Base-by-base conservation (phyloP, 2,888 invertebrate species). In the Eupithecia pulchellata region DNA sequence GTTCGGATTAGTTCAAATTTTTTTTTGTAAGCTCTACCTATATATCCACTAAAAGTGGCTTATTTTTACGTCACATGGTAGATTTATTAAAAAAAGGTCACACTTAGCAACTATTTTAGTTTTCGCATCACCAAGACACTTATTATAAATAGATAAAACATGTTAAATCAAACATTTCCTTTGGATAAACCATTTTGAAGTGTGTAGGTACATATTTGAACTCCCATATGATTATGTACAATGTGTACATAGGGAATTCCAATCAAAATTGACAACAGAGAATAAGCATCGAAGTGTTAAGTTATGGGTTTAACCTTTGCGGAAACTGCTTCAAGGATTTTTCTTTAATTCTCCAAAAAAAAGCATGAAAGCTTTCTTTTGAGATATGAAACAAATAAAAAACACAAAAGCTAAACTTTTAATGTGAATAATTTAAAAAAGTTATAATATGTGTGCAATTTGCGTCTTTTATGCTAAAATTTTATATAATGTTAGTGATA, bases 121-220 rank as follows among this genome's bases (percentile, higher is more conserved):
- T 11, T 52, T 52, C 25, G 25, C 25, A 11, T 52, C 13, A 52
- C 3, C 4, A 52, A 25, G 11, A 25, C 25, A 52, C 4, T 52
- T 52, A 52, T 52, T 52, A 52, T 52, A 52, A 52, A 25, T 25
- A 52, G 52, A 52, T 52, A 25, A 52, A 52, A 52, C 29, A 20
- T 29, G 58, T n/a, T n/a, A n/a, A 60, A 2, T 60, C 58, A 60
- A 60, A 60, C 58, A 60, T 60, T 60, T 60, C 58, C 32, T 58
- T 30, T 58, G 30, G n/a, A 30, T 62, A 34, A 36, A 34, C 36
- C 63, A 30, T 64, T 32, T 58, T 58, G 27, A 11, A 47, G 11
- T 2, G 4, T 30, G 17, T 30, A 8, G 11, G 57, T 58, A 29
- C 58, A 60, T 60, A 60, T 60, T 60, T 60, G 32, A n/a, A 30